Evolutionary conservation across 1,140 invertebrate species (phyloP).

Genomic region (Galleria mellonella): DNA sequence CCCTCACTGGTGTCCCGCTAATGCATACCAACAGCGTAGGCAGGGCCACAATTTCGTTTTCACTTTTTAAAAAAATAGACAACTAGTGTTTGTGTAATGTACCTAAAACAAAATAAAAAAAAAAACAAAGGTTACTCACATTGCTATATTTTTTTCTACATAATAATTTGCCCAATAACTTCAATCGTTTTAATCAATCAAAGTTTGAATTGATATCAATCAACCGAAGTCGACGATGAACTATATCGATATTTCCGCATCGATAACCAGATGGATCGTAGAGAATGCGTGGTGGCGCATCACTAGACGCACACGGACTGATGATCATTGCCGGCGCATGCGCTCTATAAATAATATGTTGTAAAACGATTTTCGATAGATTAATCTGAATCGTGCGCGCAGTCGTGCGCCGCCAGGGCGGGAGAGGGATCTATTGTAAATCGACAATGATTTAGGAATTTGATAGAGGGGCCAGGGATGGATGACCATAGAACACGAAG

Average conservation of each 20-base stretch:
- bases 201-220: too few relatives aligned
- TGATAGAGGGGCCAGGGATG: slow-evolving; percentile 25
- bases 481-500: too few relatives aligned
- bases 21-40: too few relatives aligned
- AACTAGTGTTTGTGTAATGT: too few relatives aligned
- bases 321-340: slow-evolving; percentile 71
- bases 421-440: slow-evolving; percentile 69
- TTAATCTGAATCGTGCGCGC: slow-evolving; percentile 73
- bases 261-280: slow-evolving; percentile 29
- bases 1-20: too few relatives aligned
- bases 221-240: slow-evolving; percentile 1
- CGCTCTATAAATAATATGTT: slow-evolving; percentile 74
- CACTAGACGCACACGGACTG: slow-evolving; percentile 63
- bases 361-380: slow-evolving; percentile 75
- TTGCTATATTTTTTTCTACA: too few relatives aligned
- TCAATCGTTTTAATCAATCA: too few relatives aligned
- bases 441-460: slow-evolving; percentile 39
- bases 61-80: too few relatives aligned
- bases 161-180: too few relatives aligned
- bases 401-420: slow-evolving; percentile 60
- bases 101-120: too few relatives aligned
- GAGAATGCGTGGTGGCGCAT: slow-evolving; percentile 44
- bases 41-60: too few relatives aligned
- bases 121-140: too few relatives aligned
- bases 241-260: slow-evolving; percentile 35